phyloP scores from a whole-genome alignment of 1,140 invertebrate species.

The Lordiphosa collinella region DNA sequence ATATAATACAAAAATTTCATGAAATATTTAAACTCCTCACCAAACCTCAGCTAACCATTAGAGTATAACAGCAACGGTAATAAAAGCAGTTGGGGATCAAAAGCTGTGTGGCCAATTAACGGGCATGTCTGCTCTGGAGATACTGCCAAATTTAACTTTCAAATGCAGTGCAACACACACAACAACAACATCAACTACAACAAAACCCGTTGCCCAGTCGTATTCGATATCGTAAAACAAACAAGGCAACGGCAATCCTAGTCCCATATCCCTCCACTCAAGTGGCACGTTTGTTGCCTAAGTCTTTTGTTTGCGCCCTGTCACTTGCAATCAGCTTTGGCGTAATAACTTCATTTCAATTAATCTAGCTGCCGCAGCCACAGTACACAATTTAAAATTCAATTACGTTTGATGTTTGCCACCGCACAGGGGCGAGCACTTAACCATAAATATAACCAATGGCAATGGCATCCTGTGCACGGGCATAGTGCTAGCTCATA shows the following conservation, averaged over 20 bases:
- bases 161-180: conserved; percentile 46
- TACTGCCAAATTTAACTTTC: conserved; percentile 64
- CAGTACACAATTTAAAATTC: conserved; percentile 65
- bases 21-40: too few relatives aligned
- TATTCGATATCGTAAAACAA: conserved; percentile 4
- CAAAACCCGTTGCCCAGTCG: conserved; percentile 31
- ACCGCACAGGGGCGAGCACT: conserved; percentile 40
- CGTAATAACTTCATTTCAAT: conserved; percentile 75
- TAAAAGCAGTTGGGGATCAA: conserved; percentile 32
- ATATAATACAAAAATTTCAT: too few relatives aligned
- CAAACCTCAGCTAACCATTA: too few relatives aligned
- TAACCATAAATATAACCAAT: conserved; percentile 36
- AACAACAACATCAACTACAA: conserved; percentile 12
- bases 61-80: conserved; percentile 11
- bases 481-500: conserved; percentile 49
- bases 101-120: conserved; percentile 71
- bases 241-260: too few relatives aligned
- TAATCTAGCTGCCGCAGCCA: conserved; percentile 42
- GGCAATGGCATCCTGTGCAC: not conserved
- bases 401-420: conserved; percentile 64
- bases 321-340: conserved; percentile 32
- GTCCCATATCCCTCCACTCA: conserved; percentile 34
- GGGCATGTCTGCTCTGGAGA: conserved; percentile 37
- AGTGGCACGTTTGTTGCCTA: conserved; percentile 27
- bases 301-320: conserved; percentile 65